Evolutionary conservation across 2,888 invertebrate species (phyloP), one percentile per base, ranked within the genome.

Genomic region (Thyatira batis): DNA sequence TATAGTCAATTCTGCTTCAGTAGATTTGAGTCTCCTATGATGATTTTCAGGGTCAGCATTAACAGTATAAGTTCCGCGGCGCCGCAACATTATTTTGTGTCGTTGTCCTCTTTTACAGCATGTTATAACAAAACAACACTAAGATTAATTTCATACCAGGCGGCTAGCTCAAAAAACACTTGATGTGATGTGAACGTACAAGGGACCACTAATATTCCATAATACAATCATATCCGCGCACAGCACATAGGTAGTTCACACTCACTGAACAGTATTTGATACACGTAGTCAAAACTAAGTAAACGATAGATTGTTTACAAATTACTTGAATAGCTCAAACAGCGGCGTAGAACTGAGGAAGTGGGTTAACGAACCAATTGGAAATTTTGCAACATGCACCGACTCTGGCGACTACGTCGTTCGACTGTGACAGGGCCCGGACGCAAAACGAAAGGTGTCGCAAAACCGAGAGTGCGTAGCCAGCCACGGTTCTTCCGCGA

Each of bases 41-140:
- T 80, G 77, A 60, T 70, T 73, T 44, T 78, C 82, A 21, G 84
- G 69, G 54, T 84, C 85, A 61, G 84, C 80, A 67, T 91, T 92
- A 55, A 92, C 91, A 23, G 91, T 89, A 65, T 92, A 92, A 49
- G 85, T 88, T 56, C 90, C 90, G 53, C 91, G 86, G 46, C 89
- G 84, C 45, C 91, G 83, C 72, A 91, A 73, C 91, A 91, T 91
- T 58, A 59, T 82, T 70, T 64, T 67, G 54, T 58, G 60, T 67
- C 65, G 60, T 48, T 44, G 52, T 60, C 67, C 65, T 61, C 62
- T 54, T 55, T 48, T 59, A 52, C 56, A 52, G 39, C 17, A 50
- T 43, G 44, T 53, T 50, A 52, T 25, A 45, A 30, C 21, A 23
- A 28, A 50, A 44, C 20, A n/a, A 52, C 20, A 27, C 50, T 58